Evolutionary conservation across 2,888 invertebrate species (phyloP), one percentile per base, ranked within the genome.

Genomic region (Parnassius smintheus): DNA sequence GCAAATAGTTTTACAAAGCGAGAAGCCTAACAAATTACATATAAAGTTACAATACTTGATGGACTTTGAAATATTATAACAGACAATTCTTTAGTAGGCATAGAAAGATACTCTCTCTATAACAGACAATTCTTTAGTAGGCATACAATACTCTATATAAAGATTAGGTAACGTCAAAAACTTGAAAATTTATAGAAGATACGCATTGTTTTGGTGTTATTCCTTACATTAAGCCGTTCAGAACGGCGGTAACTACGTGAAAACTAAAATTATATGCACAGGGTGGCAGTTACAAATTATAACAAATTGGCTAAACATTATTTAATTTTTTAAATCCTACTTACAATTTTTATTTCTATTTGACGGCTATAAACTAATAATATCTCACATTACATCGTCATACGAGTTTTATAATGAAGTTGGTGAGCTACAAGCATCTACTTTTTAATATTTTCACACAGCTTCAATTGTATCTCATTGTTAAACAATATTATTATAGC

Each of bases 351-450:
- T 69, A 73, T 78, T 66, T 72, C 70, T 77, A 72, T 71, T 68
- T 68, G 65, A 67, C 74, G 75, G 71, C 65, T 68, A 73, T 76
- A 75, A 80, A 70, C 80, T 85, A 85, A 77, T 87, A 89, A 88
- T 90, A 88, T 88, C 86, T 82, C 80, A 77, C 75, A 73, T 75
- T 86, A 83, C 85, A 84, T 85, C 85, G 80, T 81, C 77, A 75
- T 67, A 82, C 79, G 77, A 81, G 73, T 76, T 68, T 66, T 59
- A 51, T 51, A 57, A 62, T 60, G 64, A 18, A 53, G 53, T 61
- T 9, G 25, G 48, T 62, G 53, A 48, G 53, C 48, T 49, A 58
- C 46, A 12, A 52, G 41, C 44, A 51, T 44, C 41, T 60, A 56
- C 46, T 41, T 50, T 54, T 46, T 49, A 54, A 18, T 46, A 46